phyloP scores from a whole-genome alignment of 2,888 invertebrate species.

The Muscina levida region DNA sequence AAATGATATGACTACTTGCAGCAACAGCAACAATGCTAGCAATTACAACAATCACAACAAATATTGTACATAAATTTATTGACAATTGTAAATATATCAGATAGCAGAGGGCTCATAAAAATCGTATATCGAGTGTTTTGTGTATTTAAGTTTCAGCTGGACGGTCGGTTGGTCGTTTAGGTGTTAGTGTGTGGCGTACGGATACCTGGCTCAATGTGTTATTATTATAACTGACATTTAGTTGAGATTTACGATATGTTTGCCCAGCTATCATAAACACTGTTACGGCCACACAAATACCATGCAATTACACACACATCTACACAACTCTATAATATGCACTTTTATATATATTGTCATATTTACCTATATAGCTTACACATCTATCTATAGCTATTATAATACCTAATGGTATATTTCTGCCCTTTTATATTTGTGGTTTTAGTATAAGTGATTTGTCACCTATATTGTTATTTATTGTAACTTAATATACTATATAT shows the following conservation, averaged over 20 bases:
- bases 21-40: not conserved
- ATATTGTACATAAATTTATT: slow-evolving; percentile 33
- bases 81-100: slow-evolving; percentile 33
- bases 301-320: not conserved
- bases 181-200: too few species aligned
- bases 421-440: slow-evolving; percentile 11
- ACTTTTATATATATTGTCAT: too few species aligned
- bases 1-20: not conserved
- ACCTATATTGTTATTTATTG: slow-evolving; percentile 52
- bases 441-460: slow-evolving; percentile 53
- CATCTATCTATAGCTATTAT: too few species aligned
- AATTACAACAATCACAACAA: slow-evolving; percentile 23
- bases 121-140: slow-evolving; percentile 19
- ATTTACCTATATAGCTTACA: too few species aligned
- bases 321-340: too few species aligned
- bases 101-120: slow-evolving; percentile 3
- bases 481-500: slow-evolving; percentile 27
- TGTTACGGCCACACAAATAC: not conserved
- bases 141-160: not conserved
- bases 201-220: not conserved
- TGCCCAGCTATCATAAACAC: slow-evolving; percentile 13
- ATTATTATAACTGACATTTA: slow-evolving; percentile 68
- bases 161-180: slow-evolving; percentile 11
- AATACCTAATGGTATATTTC: too few species aligned
- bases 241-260: slow-evolving; percentile 73